These are phyloP conservation scores for Mycalesis mineus DNA, from an alignment of 2,888 invertebrate species.

Conservation along the genomic window DNA sequence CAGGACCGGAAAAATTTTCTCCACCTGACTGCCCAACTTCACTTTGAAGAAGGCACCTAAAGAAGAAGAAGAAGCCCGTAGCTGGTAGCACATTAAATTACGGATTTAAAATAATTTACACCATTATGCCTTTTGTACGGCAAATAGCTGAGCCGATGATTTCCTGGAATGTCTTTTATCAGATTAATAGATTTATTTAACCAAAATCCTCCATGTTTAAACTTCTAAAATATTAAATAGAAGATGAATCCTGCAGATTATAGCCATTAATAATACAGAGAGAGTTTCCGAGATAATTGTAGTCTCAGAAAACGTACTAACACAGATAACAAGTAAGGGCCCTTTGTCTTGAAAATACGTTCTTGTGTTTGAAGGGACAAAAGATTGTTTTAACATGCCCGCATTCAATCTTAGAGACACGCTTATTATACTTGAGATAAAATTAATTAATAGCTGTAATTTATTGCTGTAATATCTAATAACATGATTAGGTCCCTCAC, in stretches of 20 bases:
- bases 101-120: too few relatives aligned
- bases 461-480: neutral
- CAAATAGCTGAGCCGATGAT: too few relatives aligned
- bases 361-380: conserved; percentile 12
- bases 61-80: too few relatives aligned
- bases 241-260: conserved; percentile 4
- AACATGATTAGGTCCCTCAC: neutral
- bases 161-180: neutral
- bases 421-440: neutral
- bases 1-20: too few relatives aligned
- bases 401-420: conserved; percentile 6
- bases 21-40: too few relatives aligned
- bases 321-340: conserved; percentile 8
- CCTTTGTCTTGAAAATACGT: conserved; percentile 11
- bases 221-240: neutral
- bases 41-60: too few relatives aligned
- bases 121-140: too few relatives aligned
- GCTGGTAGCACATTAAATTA: too few relatives aligned
- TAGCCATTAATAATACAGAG: conserved; percentile 5
- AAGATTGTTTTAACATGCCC: conserved; percentile 14
- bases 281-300: conserved; percentile 12
- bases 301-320: conserved; percentile 12
- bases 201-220: neutral
- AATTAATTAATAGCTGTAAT: neutral
- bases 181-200: neutral